Evolutionary conservation across 2,888 invertebrate species (phyloP).

Genomic region (Poecilobothrus nobilitatus): DNA sequence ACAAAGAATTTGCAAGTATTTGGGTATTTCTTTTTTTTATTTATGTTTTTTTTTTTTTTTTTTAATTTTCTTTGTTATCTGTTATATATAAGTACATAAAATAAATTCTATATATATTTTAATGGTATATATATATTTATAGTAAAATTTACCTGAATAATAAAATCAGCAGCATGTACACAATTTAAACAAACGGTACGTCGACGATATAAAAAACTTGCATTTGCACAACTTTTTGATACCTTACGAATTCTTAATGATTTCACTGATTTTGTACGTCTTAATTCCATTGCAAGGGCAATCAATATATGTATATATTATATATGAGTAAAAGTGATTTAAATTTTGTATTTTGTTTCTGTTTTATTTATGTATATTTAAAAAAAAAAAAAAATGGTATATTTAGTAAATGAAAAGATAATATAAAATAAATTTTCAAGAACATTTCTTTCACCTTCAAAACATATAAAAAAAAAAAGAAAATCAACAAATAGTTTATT

Average conservation of each 20-base stretch:
- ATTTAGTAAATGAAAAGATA: background rate
- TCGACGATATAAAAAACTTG: conserved; percentile 30
- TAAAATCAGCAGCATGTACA: conserved; percentile 28
- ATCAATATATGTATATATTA: background rate
- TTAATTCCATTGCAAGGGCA: conserved; percentile 30
- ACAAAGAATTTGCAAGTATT: too few relatives aligned
- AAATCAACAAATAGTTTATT: too few relatives aligned
- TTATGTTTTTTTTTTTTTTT: too few relatives aligned
- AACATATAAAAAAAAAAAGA: too few relatives aligned
- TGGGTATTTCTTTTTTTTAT: too few relatives aligned
- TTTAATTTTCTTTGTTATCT: too few relatives aligned
- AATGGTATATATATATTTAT: too few relatives aligned
- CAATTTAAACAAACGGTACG: conserved; percentile 30
- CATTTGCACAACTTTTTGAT: conserved; percentile 28
- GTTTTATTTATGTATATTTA: background rate
- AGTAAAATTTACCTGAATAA: conserved; percentile 31
- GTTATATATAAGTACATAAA: too few relatives aligned
- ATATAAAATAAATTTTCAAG: background rate
- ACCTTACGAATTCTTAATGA: conserved; percentile 32
- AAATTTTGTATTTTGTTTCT: background rate
- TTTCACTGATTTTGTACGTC: conserved; percentile 32
- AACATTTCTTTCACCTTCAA: conserved; percentile 13
- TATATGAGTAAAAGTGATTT: too few relatives aligned
- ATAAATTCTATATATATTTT: too few relatives aligned
- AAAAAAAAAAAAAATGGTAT: background rate